A percentile compares a stretch with the other conserved stretches of the same genome.
Conservation (phyloP, 92 coral and sea anemone genomes). For the Epizoanthus fatuus region DNA sequence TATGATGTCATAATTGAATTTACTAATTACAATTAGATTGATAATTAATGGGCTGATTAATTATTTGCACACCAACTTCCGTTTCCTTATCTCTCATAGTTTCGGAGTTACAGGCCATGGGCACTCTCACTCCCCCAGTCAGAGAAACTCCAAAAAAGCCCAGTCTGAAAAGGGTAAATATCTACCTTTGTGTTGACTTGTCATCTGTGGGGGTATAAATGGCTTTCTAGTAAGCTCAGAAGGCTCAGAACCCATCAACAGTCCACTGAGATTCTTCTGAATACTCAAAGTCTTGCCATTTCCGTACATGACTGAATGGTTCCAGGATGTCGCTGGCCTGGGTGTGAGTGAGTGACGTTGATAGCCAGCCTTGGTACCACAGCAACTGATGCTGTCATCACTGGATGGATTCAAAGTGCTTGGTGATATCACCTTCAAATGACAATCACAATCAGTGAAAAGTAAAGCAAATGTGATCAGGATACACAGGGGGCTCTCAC, state of each 20-base stretch:
- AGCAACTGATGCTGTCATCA: neutral
- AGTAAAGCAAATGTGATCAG: no score
- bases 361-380: conserved; percentile 19
- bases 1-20: no score
- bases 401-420: neutral
- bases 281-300: conserved; percentile 61
- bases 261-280: conserved; percentile 70
- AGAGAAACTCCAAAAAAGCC: neutral
- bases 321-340: conserved; percentile 60
- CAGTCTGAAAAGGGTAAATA: neutral
- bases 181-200: neutral
- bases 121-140: no score
- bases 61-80: no score
- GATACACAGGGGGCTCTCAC: no score
- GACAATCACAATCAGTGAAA: neutral
- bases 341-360: conserved; percentile 62
- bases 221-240: conserved; percentile 61
- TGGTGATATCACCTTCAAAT: conserved; percentile 9
- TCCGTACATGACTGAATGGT: conserved; percentile 60
- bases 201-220: conserved; percentile 66
- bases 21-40: no score
- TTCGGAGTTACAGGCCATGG: no score
- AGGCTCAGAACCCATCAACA: conserved; percentile 54
- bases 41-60: no score
- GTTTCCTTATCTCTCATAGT: no score